Conservation (phyloP, 2,797 vertebrate genomes). For the Euthynnus affinis region DNA sequence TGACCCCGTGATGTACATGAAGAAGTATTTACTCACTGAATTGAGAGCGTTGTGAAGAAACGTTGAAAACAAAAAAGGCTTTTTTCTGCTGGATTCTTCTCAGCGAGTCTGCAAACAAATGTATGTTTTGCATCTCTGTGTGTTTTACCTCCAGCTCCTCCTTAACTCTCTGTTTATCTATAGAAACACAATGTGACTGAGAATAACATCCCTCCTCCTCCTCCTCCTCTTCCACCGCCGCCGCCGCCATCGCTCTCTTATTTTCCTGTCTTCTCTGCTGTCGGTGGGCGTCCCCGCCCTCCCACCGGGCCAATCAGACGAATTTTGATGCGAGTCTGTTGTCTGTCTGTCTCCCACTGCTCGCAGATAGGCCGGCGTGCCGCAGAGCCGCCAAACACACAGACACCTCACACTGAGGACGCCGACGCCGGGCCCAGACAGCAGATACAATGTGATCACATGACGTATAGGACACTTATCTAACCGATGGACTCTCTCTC, state of each 20-base stretch:
- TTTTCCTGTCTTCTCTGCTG: slow-evolving; percentile 61
- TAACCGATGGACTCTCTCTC: slow-evolving; percentile 34
- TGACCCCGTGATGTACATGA: too few species aligned
- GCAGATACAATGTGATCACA: slow-evolving; percentile 57
- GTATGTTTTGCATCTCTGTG: slow-evolving; percentile 41
- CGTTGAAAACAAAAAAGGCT: too few species aligned
- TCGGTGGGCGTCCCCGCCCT: slow-evolving; percentile 61
- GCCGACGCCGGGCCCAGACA: slow-evolving; percentile 45
- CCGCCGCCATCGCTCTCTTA: slow-evolving; percentile 42
- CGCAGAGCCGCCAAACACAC: slow-evolving; percentile 69
- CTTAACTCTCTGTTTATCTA: slow-evolving; percentile 60
- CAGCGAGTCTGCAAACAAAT: neutral
- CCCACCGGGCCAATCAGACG: slow-evolving; percentile 76
- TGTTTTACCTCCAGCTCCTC: slow-evolving; percentile 18
- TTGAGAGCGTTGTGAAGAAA: too few species aligned
- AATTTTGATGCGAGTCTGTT: slow-evolving; percentile 74
- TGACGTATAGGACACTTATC: slow-evolving; percentile 53
- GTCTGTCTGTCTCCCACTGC: slow-evolving; percentile 72
- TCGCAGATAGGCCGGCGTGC: slow-evolving; percentile 66
- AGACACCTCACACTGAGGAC: slow-evolving; percentile 69
- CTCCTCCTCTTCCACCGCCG: slow-evolving; percentile 16
- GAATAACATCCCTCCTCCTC: slow-evolving; percentile 31
- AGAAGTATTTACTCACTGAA: too few species aligned
- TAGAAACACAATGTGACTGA: slow-evolving; percentile 44
- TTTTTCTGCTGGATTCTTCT: neutral